Evolutionary conservation across 1,140 invertebrate genomes (phyloP).

Genomic region (Tribolium madens): DNA sequence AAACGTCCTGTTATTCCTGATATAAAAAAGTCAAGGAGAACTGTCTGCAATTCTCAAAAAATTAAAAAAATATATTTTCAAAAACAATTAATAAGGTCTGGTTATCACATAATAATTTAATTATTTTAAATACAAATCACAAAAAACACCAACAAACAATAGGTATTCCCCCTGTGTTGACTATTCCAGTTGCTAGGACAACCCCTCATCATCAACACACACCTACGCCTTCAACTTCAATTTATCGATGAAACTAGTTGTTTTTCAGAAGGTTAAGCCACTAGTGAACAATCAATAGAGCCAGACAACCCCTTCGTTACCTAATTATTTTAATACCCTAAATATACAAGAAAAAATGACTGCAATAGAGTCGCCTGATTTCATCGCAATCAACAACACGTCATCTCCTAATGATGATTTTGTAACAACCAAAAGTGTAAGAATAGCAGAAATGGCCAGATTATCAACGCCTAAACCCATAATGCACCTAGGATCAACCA

Average conservation of each 20-base stretch:
- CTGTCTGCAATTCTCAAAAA: too few species aligned
- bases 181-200: background rate
- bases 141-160: too few species aligned
- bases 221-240: background rate
- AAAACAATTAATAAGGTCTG: too few species aligned
- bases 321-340: background rate
- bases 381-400: constrained; percentile 38
- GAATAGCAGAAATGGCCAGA: constrained; percentile 52
- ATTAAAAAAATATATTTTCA: too few species aligned
- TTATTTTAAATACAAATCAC: too few species aligned
- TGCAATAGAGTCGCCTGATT: constrained; percentile 35
- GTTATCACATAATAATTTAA: too few species aligned
- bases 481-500: constrained; percentile 56
- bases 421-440: constrained; percentile 20
- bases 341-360: constrained; percentile 22
- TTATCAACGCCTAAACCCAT: constrained; percentile 58
- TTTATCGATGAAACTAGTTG: background rate
- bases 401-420: constrained; percentile 38
- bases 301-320: background rate
- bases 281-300: background rate
- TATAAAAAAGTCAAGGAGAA: too few species aligned
- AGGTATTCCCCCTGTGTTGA: too few species aligned
- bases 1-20: too few species aligned
- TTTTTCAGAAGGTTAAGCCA: background rate
- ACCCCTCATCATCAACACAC: background rate